A percentile compares a stretch with the other conserved stretches of the same genome.
Evolutionary conservation across 2,113 vertebrate species (phyloP).

Genomic region (Gnathonemus echidnorhynchus): DNA sequence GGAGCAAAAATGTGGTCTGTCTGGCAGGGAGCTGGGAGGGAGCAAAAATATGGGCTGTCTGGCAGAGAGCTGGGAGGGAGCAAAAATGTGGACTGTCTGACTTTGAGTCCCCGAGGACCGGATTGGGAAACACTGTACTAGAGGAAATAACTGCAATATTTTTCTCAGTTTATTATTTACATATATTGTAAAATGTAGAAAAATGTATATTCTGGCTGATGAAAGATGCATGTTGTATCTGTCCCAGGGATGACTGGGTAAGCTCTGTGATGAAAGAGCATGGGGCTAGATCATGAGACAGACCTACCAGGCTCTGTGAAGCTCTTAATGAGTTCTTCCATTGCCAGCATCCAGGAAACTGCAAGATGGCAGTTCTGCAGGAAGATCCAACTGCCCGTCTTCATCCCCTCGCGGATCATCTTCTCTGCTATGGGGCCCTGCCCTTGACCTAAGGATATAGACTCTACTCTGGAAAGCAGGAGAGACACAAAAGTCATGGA

Average conservation of each 20-base stretch:
- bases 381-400: slow-evolving; percentile 70
- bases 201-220: not conserved
- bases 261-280: not conserved
- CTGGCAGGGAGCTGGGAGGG: no score
- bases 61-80: no score
- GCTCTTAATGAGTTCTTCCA: slow-evolving; percentile 78
- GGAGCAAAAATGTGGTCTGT: not conserved
- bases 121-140: not conserved
- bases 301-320: slow-evolving; percentile 65
- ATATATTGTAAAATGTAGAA: not conserved
- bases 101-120: not conserved
- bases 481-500: not conserved
- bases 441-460: slow-evolving; percentile 76
- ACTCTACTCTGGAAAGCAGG: slow-evolving; percentile 58
- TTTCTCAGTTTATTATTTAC: not conserved
- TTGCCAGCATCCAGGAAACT: slow-evolving; percentile 73
- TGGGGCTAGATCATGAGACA: not conserved
- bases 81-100: no score
- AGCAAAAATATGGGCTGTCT: no score
- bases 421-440: slow-evolving; percentile 75
- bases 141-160: not conserved
- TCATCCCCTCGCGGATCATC: slow-evolving; percentile 65
- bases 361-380: slow-evolving; percentile 75
- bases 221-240: not conserved
- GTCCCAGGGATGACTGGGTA: not conserved